Conservation (phyloP, 2,888 invertebrate genomes). For the Brachyptera risi region DNA sequence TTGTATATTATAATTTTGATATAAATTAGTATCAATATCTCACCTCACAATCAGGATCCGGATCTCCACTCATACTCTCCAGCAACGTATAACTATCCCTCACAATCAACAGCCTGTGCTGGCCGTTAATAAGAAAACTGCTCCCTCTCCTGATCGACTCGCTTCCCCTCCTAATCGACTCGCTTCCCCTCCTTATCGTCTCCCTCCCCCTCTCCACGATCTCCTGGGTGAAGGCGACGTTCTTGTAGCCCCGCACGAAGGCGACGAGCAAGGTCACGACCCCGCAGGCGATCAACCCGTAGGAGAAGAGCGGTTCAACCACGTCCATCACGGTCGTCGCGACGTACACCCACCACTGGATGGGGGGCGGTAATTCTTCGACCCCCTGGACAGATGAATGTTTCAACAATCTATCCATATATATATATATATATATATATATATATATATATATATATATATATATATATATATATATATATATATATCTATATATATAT, state of each 20-base stretch:
- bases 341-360: conserved; percentile 74
- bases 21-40: too few relatives aligned
- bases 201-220: conserved; percentile 71
- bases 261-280: conserved; percentile 54
- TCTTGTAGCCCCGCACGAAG: conserved; percentile 71
- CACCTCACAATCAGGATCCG: conserved; percentile 33
- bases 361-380: conserved; percentile 72
- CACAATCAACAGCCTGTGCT: conserved; percentile 55
- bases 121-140: conserved; percentile 44
- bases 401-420: too few relatives aligned
- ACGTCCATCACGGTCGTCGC: conserved; percentile 74
- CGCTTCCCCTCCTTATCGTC: conserved; percentile 39
- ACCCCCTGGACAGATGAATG: too few relatives aligned
- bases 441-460: too few relatives aligned
- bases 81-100: conserved; percentile 56
- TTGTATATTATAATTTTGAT: too few relatives aligned
- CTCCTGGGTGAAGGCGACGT: conserved; percentile 63
- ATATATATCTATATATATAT: too few relatives aligned
- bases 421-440: too few relatives aligned
- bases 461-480: too few relatives aligned
- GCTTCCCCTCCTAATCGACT: conserved; percentile 39
- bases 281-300: conserved; percentile 68
- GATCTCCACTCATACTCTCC: conserved; percentile 36
- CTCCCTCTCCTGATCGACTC: too few relatives aligned
- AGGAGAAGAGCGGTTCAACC: conserved; percentile 64